phyloP scores from a whole-genome alignment of 2,888 invertebrate species.

The Copidosoma aretas region DNA sequence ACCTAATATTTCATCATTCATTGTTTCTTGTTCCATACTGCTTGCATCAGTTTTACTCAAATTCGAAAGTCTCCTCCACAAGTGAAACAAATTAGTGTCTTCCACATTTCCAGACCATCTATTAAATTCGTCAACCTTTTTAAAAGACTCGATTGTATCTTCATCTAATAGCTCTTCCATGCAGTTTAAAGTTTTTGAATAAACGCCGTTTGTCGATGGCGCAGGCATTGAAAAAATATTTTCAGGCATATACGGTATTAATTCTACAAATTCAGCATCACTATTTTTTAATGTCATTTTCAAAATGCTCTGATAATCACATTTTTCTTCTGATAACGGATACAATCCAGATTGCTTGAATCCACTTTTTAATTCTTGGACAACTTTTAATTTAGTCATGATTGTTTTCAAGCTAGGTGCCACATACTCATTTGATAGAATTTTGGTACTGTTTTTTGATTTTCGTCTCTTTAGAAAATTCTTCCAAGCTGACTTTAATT shows the following conservation, averaged over 20 bases:
- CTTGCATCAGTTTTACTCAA: slow-evolving; percentile 1
- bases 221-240: background rate
- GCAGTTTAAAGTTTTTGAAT: background rate
- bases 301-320: slow-evolving; percentile 18
- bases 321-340: slow-evolving; percentile 9
- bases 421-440: slow-evolving; percentile 12
- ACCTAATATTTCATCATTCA: too few species aligned
- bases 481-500: slow-evolving; percentile 30
- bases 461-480: background rate
- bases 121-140: background rate
- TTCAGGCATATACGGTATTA: slow-evolving; percentile 2
- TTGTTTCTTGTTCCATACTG: too few species aligned
- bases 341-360: slow-evolving; percentile 17
- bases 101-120: slow-evolving; percentile 18
- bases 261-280: slow-evolving; percentile 4
- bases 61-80: slow-evolving; percentile 13
- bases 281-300: slow-evolving; percentile 11
- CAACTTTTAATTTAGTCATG: slow-evolving; percentile 1
- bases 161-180: slow-evolving; percentile 7
- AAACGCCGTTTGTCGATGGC: background rate
- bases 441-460: background rate
- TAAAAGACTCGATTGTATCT: slow-evolving; percentile 15
- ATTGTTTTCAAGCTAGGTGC: slow-evolving; percentile 7
- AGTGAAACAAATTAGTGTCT: slow-evolving; percentile 20
- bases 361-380: slow-evolving; percentile 5